Evolutionary conservation across 2,797 vertebrate species (phyloP), one percentile per base, ranked within the genome.

Genomic region (Sebastes oblongus): DNA sequence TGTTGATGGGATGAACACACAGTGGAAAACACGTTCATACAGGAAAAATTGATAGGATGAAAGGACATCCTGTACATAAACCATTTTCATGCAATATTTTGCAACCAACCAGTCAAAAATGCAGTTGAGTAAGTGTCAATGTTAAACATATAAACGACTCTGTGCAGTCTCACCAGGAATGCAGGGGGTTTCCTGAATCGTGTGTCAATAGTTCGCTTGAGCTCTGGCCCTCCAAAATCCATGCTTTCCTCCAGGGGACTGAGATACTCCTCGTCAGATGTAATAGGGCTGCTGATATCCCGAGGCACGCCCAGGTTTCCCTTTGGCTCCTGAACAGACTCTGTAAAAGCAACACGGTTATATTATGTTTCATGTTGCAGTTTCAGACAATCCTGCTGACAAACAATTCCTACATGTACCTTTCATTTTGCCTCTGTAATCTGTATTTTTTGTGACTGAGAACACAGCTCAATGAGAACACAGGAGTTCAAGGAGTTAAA

Each of bases 201-300:
- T 27, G 91, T 80, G 77, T 97, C 96, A 0, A 93, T 88, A 39
- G 94, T 92, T 66, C 66, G 73, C 1, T 62, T 90, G 1, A 90
- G 80, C 70, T 95, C 91, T 8, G 90, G 80, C 50, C 82, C 91
- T 32, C 94, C 80, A 0, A 96, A 96, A 61, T 99, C 98, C 2
- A 97, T 95, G 70, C 96, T 95, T 75, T 99, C 98, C 93, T 99
- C 98, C 89, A 97, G 89, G 6, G 98, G 98, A 83, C 98, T 99
- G 84, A 99, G 95, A 84, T 99, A 99, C 89, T 99, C 98, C 86
- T 99, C 98, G 2, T 99, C 98, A 0, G 98, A 99, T 9, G 98
- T 99, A 89, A 99, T 97, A 7, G 98, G 98, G 87, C 97, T 98
- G 94, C 94, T 96, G 77, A 97, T 91, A 14, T 97, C 96, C 80